These are phyloP conservation scores for Microplitis demolitor DNA, from an alignment of 1,140 invertebrate species.

Conservation along the genomic window DNA sequence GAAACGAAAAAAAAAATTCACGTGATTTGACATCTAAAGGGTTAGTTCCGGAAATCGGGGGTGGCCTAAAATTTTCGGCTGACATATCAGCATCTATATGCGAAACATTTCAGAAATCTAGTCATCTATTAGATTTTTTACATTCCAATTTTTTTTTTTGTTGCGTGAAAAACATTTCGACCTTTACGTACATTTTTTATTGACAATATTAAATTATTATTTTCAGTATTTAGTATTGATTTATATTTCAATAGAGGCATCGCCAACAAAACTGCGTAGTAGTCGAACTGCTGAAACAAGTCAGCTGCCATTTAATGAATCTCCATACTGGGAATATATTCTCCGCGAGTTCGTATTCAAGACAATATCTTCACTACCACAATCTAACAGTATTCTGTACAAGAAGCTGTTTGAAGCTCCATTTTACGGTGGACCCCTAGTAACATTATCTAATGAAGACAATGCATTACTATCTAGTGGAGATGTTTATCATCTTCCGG, in stretches of 20 bases:
- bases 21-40: too few species aligned
- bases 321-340: conserved; percentile 28
- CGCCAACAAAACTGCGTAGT: neutral
- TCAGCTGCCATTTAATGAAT: neutral
- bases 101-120: too few species aligned
- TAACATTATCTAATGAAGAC: conserved; percentile 9
- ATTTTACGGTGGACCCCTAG: conserved; percentile 40
- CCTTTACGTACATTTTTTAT: neutral
- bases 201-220: neutral
- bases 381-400: conserved; percentile 34
- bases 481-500: conserved; percentile 36
- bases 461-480: conserved; percentile 39
- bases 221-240: neutral
- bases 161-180: too few species aligned
- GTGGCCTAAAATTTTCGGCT: too few species aligned
- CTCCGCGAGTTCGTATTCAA: conserved; percentile 44
- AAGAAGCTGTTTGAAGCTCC: conserved; percentile 42
- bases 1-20: too few species aligned
- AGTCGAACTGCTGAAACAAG: neutral
- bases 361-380: conserved; percentile 37
- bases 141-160: too few species aligned
- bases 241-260: neutral
- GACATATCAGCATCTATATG: too few species aligned
- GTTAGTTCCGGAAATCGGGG: too few species aligned
- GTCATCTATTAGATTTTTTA: too few species aligned